Percentiles rank a stretch among this genome's conserved stretches.
Evolutionary conservation across 2,113 vertebrate genomes (phyloP).

Genomic region (Trichomycterus rosablanca): DNA sequence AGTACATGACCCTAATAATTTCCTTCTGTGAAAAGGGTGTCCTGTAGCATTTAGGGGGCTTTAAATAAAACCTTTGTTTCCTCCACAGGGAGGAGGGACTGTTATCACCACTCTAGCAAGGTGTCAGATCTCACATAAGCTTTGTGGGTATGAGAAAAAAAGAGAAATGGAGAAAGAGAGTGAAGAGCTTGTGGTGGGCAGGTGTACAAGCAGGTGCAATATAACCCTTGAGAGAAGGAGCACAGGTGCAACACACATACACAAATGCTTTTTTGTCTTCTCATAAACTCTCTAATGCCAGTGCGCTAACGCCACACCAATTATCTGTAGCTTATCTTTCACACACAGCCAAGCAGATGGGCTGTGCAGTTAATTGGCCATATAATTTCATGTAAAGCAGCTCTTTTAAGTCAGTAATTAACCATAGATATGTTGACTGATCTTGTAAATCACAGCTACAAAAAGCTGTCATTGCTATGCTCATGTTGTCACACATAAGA

Average conservation of each 20-base stretch:
- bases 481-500: no score
- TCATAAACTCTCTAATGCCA: constrained; percentile 16
- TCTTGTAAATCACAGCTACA: neutral
- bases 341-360: constrained; percentile 21
- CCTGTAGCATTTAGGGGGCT: constrained; percentile 43
- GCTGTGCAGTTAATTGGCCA: neutral
- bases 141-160: constrained; percentile 7
- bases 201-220: constrained; percentile 37
- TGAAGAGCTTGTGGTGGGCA: constrained; percentile 18
- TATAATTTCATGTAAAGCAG: constrained; percentile 1
- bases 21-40: constrained; percentile 23
- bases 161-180: neutral
- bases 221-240: constrained; percentile 10
- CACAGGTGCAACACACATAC: constrained; percentile 42
- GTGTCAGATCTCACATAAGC: constrained; percentile 37
- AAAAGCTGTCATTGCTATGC: no score
- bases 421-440: neutral
- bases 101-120: constrained; percentile 7
- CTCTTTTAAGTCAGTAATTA: constrained; percentile 4
- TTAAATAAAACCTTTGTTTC: constrained; percentile 39
- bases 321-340: constrained; percentile 11
- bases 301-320: constrained; percentile 27
- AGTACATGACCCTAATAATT: neutral
- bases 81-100: constrained; percentile 27
- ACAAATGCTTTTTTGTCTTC: constrained; percentile 18